A percentile compares a stretch with the other conserved stretches of the same genome.
These are phyloP conservation scores for Pandion haliaetus DNA, from an alignment of 2,113 vertebrate species.

Conservation along the genomic window DNA sequence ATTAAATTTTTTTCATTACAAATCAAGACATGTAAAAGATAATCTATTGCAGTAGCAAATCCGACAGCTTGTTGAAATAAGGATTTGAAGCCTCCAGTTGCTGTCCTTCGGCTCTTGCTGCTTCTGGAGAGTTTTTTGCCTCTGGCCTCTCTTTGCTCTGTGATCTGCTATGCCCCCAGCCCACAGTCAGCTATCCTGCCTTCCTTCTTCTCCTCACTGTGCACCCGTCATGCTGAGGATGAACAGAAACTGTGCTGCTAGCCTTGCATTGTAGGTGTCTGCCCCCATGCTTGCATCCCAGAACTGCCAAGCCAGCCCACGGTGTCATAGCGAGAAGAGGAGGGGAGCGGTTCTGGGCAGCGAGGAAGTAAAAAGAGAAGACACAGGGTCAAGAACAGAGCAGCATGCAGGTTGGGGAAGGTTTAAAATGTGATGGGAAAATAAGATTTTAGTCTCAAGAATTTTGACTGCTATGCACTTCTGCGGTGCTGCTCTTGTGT, in stretches of 20 bases:
- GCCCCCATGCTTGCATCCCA: neutral
- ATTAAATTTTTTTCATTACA: neutral
- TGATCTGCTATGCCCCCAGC: neutral
- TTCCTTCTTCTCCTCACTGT: neutral
- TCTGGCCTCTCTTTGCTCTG: neutral
- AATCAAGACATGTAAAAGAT: neutral
- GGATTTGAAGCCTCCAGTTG: neutral
- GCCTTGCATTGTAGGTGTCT: neutral
- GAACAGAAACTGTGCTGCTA: neutral
- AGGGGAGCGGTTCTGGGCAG: neutral
- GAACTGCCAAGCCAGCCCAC: neutral
- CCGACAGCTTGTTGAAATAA: neutral
- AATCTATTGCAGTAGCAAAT: neutral
- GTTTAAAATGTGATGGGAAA: neutral
- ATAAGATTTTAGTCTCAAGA: neutral
- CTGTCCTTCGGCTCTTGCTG: neutral
- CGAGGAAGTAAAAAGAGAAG: neutral
- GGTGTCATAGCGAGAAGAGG: neutral
- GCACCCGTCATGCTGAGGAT: fast-evolving
- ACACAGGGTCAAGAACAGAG: neutral
- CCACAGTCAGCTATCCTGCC: neutral
- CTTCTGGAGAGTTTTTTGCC: neutral
- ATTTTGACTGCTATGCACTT: fast-evolving
- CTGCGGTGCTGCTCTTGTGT: neutral
- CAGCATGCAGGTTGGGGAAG: neutral